phyloP scores from a whole-genome alignment of 2,797 vertebrate genomes.

The Xenops minutus region DNA sequence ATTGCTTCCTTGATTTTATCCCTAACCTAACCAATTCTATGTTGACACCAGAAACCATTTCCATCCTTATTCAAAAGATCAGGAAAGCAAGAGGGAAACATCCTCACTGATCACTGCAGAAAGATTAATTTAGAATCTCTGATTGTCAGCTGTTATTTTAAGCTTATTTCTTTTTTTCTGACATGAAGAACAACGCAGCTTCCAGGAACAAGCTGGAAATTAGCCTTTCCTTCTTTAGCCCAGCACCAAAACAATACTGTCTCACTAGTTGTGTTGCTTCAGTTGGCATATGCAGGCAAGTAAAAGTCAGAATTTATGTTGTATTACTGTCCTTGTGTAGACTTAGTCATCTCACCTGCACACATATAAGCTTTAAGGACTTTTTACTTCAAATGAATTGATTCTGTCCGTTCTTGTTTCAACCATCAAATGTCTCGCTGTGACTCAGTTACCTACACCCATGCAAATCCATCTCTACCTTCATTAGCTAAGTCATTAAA shows the following conservation, averaged over 20 bases:
- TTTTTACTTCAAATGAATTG: background rate
- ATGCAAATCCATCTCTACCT: background rate
- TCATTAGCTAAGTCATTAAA: background rate
- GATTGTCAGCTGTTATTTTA: constrained; percentile 40
- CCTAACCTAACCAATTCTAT: background rate
- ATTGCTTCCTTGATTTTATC: background rate
- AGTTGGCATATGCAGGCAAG: background rate
- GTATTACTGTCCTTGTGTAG: background rate
- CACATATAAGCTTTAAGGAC: background rate
- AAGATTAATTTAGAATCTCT: constrained; percentile 9
- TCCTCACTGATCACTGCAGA: background rate
- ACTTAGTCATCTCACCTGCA: background rate
- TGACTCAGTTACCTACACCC: background rate
- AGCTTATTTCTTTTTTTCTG: background rate
- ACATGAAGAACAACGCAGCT: background rate
- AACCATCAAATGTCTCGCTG: background rate
- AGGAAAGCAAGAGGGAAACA: constrained; percentile 2
- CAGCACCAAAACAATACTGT: background rate
- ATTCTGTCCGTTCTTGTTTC: background rate
- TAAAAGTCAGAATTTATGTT: background rate
- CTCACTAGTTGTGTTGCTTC: background rate
- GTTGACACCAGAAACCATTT: background rate
- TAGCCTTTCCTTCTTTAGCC: background rate
- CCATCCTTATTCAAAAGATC: background rate
- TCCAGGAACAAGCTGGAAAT: background rate